A percentile compares a stretch with the other conserved stretches of the same genome.
Evolutionary conservation across 2,797 vertebrate species (phyloP).

Genomic region (Mormyrus hasselquistii): DNA sequence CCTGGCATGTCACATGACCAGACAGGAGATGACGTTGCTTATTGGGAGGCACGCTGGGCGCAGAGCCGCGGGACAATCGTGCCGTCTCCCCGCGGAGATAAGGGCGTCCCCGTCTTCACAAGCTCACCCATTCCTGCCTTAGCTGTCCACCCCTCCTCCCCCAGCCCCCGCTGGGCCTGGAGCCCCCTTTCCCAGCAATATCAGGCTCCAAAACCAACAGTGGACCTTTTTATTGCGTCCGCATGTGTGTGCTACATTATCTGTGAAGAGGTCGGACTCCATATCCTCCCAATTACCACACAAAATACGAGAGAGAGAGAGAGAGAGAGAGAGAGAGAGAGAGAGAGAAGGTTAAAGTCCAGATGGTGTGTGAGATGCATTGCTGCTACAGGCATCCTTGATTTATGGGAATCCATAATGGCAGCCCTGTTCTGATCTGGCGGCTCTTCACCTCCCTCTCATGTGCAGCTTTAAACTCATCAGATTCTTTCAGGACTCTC

Average conservation of each 20-base stretch:
- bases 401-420: slow-evolving; percentile 96
- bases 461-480: slow-evolving; percentile 90
- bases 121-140: neutral
- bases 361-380: slow-evolving; percentile 91
- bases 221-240: slow-evolving; percentile 25
- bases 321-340: neutral
- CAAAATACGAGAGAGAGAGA: neutral
- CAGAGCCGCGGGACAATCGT: neutral
- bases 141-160: neutral
- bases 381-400: slow-evolving; percentile 81
- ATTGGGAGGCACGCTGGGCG: neutral
- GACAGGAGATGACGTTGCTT: neutral
- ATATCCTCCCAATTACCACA: slow-evolving; percentile 68
- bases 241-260: slow-evolving; percentile 89
- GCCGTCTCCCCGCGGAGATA: neutral
- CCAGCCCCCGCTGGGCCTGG: neutral
- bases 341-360: slow-evolving; percentile 76
- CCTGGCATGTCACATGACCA: neutral
- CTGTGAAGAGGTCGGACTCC: slow-evolving; percentile 82
- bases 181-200: slow-evolving; percentile 2
- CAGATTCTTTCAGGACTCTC: slow-evolving; percentile 76
- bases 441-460: slow-evolving; percentile 80
- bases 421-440: slow-evolving; percentile 91
- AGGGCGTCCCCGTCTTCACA: neutral
- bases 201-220: neutral